Percentiles rank a stretch among this genome's conserved stretches.
Conservation (phyloP, 1,140 invertebrate species). For the Physella acuta region DNA sequence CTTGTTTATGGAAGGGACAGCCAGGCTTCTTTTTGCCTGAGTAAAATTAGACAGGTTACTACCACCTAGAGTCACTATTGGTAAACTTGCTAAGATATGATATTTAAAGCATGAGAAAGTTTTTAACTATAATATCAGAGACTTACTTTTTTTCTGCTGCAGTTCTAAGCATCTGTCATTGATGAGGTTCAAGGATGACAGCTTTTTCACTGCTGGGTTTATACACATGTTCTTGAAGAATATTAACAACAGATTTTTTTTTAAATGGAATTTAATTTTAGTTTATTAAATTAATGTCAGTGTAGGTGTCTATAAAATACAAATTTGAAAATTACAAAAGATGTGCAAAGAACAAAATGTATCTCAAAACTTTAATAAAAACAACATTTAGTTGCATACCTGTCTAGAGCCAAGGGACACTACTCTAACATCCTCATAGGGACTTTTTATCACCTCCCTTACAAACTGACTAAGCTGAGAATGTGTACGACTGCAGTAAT, state of each 20-base stretch:
- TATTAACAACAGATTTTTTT: too few relatives aligned
- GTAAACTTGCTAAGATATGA: too few relatives aligned
- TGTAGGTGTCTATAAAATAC: background rate
- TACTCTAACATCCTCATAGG: constrained; percentile 75
- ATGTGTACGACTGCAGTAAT: constrained; percentile 93
- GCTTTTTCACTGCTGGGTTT: constrained; percentile 76
- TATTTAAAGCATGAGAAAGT: too few relatives aligned
- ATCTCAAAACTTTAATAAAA: too few relatives aligned
- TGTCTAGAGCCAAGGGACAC: constrained; percentile 83
- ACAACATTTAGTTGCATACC: constrained; percentile 36
- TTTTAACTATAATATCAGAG: too few relatives aligned
- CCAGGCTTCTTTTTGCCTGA: constrained; percentile 37
- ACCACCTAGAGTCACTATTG: too few relatives aligned
- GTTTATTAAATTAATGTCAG: background rate
- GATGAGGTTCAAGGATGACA: constrained; percentile 80
- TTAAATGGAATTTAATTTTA: too few relatives aligned
- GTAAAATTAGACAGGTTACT: background rate
- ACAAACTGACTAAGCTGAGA: constrained; percentile 94
- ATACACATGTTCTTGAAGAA: constrained; percentile 92
- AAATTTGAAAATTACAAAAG: too few relatives aligned
- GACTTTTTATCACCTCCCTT: constrained; percentile 83
- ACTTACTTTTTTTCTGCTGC: constrained; percentile 70
- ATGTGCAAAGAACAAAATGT: too few relatives aligned
- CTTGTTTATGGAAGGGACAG: constrained; percentile 73
- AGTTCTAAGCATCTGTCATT: constrained; percentile 94